phyloP scores from a whole-genome alignment of 2,888 invertebrate genomes.

The Napeogenes sylphis region DNA sequence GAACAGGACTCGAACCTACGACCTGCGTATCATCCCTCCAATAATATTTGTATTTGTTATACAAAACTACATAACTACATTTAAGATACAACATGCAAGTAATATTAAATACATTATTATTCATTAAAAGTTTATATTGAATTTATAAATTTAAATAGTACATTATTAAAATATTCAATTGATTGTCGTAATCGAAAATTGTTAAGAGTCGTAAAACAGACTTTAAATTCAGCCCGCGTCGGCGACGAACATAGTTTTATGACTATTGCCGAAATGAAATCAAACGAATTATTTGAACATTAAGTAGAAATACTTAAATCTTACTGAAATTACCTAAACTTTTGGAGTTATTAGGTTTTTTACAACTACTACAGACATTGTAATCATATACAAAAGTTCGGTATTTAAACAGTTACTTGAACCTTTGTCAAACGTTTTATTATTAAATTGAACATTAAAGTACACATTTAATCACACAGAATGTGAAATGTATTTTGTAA shows the following conservation, averaged over 20 bases:
- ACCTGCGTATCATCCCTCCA: too few relatives aligned
- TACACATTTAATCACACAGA: neutral
- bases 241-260: constrained; percentile 63
- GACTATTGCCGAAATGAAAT: constrained; percentile 58
- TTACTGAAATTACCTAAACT: constrained; percentile 53
- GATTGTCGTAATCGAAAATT: constrained; percentile 7
- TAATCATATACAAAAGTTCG: neutral
- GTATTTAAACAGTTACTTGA: neutral
- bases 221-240: constrained; percentile 59
- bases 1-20: too few relatives aligned
- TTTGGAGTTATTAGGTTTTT: constrained; percentile 27
- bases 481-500: too few relatives aligned
- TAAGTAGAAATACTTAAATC: constrained; percentile 45
- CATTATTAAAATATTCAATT: neutral
- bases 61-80: too few relatives aligned
- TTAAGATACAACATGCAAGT: too few relatives aligned
- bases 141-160: too few relatives aligned
- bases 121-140: too few relatives aligned
- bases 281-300: constrained; percentile 49
- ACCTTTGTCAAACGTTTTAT: too few relatives aligned
- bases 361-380: neutral
- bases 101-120: too few relatives aligned
- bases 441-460: too few relatives aligned
- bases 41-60: too few relatives aligned
- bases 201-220: constrained; percentile 33